Percentiles rank a stretch among this genome's conserved stretches.
phyloP scores from a whole-genome alignment of 2,888 invertebrate species.

The Campopleginae sp. region DNA sequence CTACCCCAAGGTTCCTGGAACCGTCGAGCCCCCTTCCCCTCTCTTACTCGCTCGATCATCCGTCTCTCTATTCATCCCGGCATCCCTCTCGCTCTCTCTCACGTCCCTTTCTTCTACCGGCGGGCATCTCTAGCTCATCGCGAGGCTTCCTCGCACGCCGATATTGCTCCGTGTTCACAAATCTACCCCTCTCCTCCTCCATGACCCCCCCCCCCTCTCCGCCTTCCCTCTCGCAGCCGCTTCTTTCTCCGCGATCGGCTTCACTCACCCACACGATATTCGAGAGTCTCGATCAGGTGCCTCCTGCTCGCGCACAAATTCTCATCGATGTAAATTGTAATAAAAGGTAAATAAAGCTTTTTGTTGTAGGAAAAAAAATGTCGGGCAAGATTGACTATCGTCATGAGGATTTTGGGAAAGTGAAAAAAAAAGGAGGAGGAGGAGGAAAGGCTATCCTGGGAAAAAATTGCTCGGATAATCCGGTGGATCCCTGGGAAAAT shows the following conservation, averaged over 20 bases:
- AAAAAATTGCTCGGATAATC: conserved; percentile 54
- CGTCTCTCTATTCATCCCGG: conserved; percentile 2
- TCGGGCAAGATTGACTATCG: neutral
- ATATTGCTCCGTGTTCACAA: conserved; percentile 15
- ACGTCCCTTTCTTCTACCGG: conserved; percentile 55
- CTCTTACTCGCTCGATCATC: conserved; percentile 32
- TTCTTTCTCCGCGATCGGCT: neutral
- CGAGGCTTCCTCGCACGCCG: conserved; percentile 29
- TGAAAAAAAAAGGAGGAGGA: neutral
- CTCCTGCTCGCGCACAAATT: neutral
- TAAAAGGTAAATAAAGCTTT: conserved; percentile 31
- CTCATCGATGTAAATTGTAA: conserved; percentile 16
- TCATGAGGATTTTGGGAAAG: neutral
- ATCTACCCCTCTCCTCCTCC: conserved; percentile 12
- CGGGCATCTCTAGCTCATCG: conserved; percentile 36
- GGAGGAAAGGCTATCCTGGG: neutral
- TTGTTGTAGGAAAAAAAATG: conserved; percentile 8
- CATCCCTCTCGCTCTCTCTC: conserved; percentile 60
- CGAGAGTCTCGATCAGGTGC: conserved; percentile 34
- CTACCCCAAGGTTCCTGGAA: conserved; percentile 81
- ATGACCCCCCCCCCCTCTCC: neutral
- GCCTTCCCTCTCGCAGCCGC: neutral
- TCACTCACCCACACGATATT: conserved; percentile 9
- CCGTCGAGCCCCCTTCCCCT: conserved; percentile 66
- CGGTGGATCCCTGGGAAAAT: conserved; percentile 54